Evolutionary conservation across 2,888 invertebrate genomes (phyloP).

Genomic region (Digitonthophagus gazella): DNA sequence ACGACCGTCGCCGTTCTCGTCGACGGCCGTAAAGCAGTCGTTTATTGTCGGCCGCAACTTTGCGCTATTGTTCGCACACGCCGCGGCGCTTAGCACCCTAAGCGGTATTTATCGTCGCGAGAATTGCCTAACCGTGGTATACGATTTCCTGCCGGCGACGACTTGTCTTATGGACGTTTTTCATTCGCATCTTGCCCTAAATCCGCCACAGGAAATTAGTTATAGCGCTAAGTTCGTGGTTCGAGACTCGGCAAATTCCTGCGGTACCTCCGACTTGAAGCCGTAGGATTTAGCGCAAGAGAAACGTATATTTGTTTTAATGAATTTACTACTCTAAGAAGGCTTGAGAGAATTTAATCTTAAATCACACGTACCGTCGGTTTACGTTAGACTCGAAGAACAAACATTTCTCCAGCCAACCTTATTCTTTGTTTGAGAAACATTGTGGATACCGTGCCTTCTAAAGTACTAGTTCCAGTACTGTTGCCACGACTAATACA

Average conservation of each 20-base stretch:
- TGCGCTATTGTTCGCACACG: neutral
- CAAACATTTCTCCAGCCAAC: neutral
- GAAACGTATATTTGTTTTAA: neutral
- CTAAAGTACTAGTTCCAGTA: neutral
- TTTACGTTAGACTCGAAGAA: neutral
- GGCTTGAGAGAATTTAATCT: too few relatives aligned
- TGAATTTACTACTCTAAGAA: neutral
- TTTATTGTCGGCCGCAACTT: neutral
- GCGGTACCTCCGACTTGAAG: neutral
- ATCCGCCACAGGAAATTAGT: neutral
- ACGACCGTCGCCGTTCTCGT: neutral
- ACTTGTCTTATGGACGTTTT: neutral
- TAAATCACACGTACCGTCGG: too few relatives aligned
- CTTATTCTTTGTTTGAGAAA: neutral
- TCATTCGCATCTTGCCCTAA: neutral
- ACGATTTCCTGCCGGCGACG: neutral
- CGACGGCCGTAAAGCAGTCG: neutral
- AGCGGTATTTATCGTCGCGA: neutral
- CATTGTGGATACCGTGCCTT: neutral
- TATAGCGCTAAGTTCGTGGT: neutral
- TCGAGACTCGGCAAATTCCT: neutral
- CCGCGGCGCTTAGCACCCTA: neutral
- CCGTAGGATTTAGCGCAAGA: neutral
- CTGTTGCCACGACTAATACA: neutral
- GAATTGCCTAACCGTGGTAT: neutral